phyloP scores from a whole-genome alignment of 2,113 vertebrate genomes.

The Neotoma lepida region DNA sequence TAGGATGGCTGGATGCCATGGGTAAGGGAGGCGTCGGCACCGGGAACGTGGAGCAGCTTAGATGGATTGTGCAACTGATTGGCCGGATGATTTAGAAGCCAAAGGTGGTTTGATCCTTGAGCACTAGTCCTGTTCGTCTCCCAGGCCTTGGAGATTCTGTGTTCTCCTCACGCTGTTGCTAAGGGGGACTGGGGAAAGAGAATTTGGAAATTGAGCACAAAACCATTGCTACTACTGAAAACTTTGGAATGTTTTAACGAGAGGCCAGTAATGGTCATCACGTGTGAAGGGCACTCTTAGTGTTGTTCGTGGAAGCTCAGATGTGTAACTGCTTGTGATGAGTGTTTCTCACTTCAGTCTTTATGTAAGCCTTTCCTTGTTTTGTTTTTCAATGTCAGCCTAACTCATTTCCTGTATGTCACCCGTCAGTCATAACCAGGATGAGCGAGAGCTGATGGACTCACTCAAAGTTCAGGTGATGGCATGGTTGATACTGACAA shows the following conservation, averaged over 20 bases:
- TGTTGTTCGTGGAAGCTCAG: neutral
- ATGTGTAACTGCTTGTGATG: neutral
- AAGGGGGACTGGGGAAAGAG: constrained; percentile 69
- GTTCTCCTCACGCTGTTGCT: constrained; percentile 1
- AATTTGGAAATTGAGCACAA: constrained; percentile 77
- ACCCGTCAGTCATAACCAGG: constrained; percentile 48
- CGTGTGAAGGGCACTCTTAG: neutral
- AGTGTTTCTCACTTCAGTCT: constrained; percentile 56
- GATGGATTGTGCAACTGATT: neutral
- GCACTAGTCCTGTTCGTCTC: neutral
- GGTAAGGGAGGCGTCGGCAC: neutral
- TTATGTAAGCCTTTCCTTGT: constrained; percentile 25
- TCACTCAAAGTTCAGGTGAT: constrained; percentile 67
- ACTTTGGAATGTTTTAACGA: constrained; percentile 12
- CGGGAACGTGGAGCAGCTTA: neutral
- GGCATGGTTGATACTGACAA: constrained; percentile 83
- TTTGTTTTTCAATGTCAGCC: constrained; percentile 59
- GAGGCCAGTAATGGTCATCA: constrained; percentile 50
- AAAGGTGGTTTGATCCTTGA: neutral
- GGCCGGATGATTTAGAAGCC: neutral
- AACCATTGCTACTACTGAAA: constrained; percentile 32
- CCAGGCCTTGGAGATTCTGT: constrained; percentile 15
- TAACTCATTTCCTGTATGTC: constrained; percentile 47
- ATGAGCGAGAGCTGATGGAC: constrained; percentile 14
- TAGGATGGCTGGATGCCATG: neutral